These are phyloP conservation scores for Phylloscopus trochilus DNA, from an alignment of 2,113 vertebrate genomes.

Conservation along the genomic window DNA sequence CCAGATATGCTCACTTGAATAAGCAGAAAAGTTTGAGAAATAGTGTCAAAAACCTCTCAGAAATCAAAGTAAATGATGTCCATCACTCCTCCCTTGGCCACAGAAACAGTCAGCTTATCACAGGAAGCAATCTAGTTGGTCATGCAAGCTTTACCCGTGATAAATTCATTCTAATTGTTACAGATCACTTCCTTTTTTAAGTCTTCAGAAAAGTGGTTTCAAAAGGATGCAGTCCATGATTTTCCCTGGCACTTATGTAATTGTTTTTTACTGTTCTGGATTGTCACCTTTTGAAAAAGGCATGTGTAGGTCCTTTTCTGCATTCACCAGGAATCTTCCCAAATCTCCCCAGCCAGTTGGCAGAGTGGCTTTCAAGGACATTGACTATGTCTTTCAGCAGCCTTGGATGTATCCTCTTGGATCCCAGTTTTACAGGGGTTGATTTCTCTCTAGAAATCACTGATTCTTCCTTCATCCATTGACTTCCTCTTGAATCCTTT, in stretches of 20 bases:
- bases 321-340: background rate
- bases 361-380: background rate
- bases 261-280: background rate
- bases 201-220: background rate
- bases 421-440: background rate
- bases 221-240: background rate
- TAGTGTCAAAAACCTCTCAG: background rate
- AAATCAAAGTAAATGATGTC: background rate
- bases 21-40: background rate
- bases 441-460: background rate
- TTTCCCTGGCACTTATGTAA: background rate
- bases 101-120: background rate
- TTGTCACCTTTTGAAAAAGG: background rate
- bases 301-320: background rate
- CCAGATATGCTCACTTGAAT: background rate
- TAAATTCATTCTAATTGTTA: background rate
- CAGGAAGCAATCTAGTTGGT: background rate
- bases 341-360: background rate
- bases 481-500: background rate
- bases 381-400: background rate
- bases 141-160: background rate
- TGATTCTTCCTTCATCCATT: background rate
- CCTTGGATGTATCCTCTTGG: background rate
- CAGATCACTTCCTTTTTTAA: background rate
- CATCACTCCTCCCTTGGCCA: rapidly evolving